Base-by-base conservation (phyloP, 2,797 vertebrate species). In the Squalus acanthias region DNA sequence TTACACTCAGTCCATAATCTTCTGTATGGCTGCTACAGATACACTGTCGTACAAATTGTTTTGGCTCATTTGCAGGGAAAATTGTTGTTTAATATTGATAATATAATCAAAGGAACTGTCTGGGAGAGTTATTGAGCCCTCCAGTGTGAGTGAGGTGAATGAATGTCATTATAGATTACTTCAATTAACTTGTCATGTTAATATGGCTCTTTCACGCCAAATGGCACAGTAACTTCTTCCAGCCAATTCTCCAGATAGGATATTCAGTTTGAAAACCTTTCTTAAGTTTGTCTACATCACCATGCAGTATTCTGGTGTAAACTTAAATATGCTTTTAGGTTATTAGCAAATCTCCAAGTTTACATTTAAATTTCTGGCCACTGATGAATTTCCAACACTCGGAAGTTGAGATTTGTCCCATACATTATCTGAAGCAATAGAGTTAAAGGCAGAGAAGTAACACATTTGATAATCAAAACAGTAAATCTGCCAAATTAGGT, bases 181-280 rank as follows among this genome's bases (percentile, higher is more conserved):
- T 92, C 89, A 65, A 65, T n/a, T 93, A 67, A n/a, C 15, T 93
- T 67, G 63, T 67, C 63, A 67, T 93, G 89, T n/a, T 92, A 92
- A 92, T 63, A 67, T 22, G 91, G 17, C 63, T 20, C 63, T 39
- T 93, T 67, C 39, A 46, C 39, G 12, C 8, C 39, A 22, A 67
- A 93, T 39, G 15, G 15, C 63, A n/a, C 60, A 67, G 91, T n/a
- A 93, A 39, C n/a, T 67, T 67, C 60, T 65, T n/a, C 63, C 8
- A 22, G 33, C 63, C 13, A 20, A 63, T 63, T 91, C 12, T 29
- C 87, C 63, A 39, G 91, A 39, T 39, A 65, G 17, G n/a, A 39
- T n/a, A 26, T 22, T 22, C n/a, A 46, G 33, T 46, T 67, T 93
- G 33, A 33, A 65, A 89, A 60, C 53, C 76, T 82, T 79, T n/a